Evolutionary conservation across 2,797 vertebrate species (phyloP), one percentile per base, ranked within the genome.

Genomic region (Acipenser oxyrinchus): DNA sequence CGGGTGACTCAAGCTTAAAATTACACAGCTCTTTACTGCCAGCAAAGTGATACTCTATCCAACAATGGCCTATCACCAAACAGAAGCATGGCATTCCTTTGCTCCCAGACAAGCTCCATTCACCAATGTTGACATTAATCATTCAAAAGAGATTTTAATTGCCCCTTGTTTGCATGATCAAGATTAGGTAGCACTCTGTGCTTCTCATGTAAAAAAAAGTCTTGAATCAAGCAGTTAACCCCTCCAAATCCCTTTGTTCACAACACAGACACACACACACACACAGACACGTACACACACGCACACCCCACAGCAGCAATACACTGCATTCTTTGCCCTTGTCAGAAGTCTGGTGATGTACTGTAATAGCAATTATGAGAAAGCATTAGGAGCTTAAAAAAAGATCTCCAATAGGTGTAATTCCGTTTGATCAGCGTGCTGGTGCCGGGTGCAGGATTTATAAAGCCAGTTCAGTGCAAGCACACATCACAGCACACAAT

Each of bases 1-100:
- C 79, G 68, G 80, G 69, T 82, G 78, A 82, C 85, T 81, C 72
- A 75, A 78, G 80, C 78, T 85, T 91, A 87, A 93, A 91, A 90
- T 87, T 81, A 88, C 15, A 89, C 83, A 82, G 83, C 86, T 87
- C 82, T 85, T 71, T 78, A 68, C 77, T 76, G 51, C 83, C 82
- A 79, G 82, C 67, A 78, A 76, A 81, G 79, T 83, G 85, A 87
- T 87, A 89, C 81, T 81, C 79, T 80, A 81, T 80, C 81, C 82
- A 76, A 79, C 66, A 12, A 77, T 78, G 76, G 83, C 76, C 81
- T 81, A 81, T 87, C 83, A 82, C 76, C 74, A 51, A 83, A 80
- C 79, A 74, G 75, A 81, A 83, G 79, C 62, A 57, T 7, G 6
- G 77, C 78, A 87, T 87, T 84, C 85, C 82, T 75, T 77, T 72